phyloP scores from a whole-genome alignment of 2,113 vertebrate genomes.

The Cynopterus brachyotis region DNA sequence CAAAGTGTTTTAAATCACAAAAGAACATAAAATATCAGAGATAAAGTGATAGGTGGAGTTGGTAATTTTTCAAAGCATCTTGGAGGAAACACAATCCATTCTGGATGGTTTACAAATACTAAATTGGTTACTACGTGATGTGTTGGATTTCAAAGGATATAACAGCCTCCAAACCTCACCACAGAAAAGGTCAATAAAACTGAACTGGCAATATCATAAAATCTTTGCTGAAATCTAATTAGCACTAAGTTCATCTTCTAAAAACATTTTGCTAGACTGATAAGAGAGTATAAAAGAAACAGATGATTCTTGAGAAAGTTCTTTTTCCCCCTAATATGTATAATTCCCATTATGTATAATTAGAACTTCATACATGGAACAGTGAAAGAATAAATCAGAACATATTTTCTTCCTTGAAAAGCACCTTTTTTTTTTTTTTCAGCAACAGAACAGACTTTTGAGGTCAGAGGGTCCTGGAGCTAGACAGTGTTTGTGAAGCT shows the following conservation, averaged over 20 bases:
- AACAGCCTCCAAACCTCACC: neutral
- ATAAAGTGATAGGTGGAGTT: neutral
- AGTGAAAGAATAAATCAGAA: conserved; percentile 28
- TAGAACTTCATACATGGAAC: neutral
- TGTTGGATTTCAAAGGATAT: neutral
- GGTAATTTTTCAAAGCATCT: neutral
- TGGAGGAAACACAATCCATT: neutral
- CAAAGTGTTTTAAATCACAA: neutral
- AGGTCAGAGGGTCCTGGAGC: conserved; percentile 68
- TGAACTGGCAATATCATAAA: neutral
- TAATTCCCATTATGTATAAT: conserved; percentile 46
- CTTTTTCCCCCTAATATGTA: neutral
- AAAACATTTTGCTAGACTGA: conserved; percentile 51
- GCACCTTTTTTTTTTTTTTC: neutral
- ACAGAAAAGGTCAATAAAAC: neutral
- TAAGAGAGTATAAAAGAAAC: conserved; percentile 9
- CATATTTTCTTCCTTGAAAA: conserved; percentile 48
- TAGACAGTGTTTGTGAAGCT: conserved; percentile 58
- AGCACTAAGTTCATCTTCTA: neutral
- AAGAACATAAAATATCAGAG: neutral
- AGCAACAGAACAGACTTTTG: conserved; percentile 65
- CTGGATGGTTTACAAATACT: neutral
- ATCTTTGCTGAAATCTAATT: conserved; percentile 28
- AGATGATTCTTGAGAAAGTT: neutral
- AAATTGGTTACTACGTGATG: neutral